Evolutionary conservation across 2,888 invertebrate species (phyloP).

Genomic region (Drosophila conformis): DNA sequence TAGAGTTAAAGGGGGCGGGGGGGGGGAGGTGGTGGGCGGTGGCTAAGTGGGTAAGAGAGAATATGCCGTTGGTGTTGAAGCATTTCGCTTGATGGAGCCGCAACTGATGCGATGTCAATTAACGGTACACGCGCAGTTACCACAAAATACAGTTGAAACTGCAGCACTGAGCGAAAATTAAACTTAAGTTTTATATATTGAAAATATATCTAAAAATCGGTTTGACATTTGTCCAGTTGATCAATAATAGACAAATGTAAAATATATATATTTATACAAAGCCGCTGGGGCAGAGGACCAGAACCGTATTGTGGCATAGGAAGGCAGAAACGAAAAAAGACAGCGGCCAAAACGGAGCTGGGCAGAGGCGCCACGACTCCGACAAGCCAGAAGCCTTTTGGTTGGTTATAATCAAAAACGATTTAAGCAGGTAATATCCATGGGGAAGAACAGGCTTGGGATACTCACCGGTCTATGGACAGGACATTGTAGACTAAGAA

Average conservation of each 20-base stretch:
- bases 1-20: fast-evolving
- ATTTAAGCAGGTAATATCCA: too few relatives aligned
- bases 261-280: neutral
- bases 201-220: neutral
- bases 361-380: too few relatives aligned
- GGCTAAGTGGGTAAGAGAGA: neutral
- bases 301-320: too few relatives aligned
- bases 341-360: too few relatives aligned
- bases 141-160: neutral
- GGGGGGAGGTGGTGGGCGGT: neutral
- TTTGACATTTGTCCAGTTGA: neutral
- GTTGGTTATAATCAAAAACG: too few relatives aligned
- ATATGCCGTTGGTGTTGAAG: conserved; percentile 4
- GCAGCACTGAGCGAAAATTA: neutral
- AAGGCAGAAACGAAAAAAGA: too few relatives aligned
- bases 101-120: conserved; percentile 30
- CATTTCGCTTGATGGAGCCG: conserved; percentile 16
- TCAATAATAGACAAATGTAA: neutral
- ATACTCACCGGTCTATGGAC: too few relatives aligned
- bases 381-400: too few relatives aligned
- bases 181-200: neutral
- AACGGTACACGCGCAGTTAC: conserved; percentile 2
- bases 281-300: too few relatives aligned
- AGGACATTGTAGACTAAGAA: too few relatives aligned
- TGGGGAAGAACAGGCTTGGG: too few relatives aligned